Evolutionary conservation across 1,140 invertebrate species (phyloP).

Genomic region (Drosophila obscura): DNA sequence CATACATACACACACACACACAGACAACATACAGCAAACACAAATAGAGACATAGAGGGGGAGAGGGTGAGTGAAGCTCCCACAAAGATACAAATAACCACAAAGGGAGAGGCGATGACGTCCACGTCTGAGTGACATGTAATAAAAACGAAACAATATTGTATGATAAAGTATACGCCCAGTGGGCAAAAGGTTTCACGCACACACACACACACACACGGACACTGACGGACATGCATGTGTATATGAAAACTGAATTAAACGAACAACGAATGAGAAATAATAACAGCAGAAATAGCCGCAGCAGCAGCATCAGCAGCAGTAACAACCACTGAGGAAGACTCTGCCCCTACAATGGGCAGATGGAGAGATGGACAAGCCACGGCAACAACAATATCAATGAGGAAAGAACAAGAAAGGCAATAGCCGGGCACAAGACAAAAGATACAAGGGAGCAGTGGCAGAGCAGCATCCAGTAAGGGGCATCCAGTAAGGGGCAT

Average conservation of each 20-base stretch:
- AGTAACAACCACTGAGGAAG: neutral
- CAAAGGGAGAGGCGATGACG: constrained; percentile 41
- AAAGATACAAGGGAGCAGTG: constrained; percentile 67
- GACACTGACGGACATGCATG: constrained; percentile 21
- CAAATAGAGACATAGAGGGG: too few species aligned
- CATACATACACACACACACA: constrained; percentile 19
- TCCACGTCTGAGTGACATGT: constrained; percentile 78
- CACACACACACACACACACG: constrained; percentile 25
- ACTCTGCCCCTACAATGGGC: too few species aligned
- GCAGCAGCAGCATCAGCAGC: constrained; percentile 47
- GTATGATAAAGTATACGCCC: constrained; percentile 82
- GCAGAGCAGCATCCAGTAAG: constrained; percentile 46
- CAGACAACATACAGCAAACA: constrained; percentile 18
- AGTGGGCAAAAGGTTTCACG: constrained; percentile 64
- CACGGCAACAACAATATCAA: constrained; percentile 43
- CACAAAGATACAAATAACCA: constrained; percentile 44
- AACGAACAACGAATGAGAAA: constrained; percentile 79
- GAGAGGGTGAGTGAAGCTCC: neutral
- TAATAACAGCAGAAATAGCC: constrained; percentile 74
- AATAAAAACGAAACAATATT: constrained; percentile 82
- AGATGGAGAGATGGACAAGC: too few species aligned
- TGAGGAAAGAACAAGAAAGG: constrained; percentile 64
- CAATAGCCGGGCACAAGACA: constrained; percentile 70
- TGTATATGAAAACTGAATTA: constrained; percentile 81
- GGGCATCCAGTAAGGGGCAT: constrained; percentile 60